Evolutionary conservation across 1,140 invertebrate genomes (phyloP).

Genomic region (Papilio xuthus): DNA sequence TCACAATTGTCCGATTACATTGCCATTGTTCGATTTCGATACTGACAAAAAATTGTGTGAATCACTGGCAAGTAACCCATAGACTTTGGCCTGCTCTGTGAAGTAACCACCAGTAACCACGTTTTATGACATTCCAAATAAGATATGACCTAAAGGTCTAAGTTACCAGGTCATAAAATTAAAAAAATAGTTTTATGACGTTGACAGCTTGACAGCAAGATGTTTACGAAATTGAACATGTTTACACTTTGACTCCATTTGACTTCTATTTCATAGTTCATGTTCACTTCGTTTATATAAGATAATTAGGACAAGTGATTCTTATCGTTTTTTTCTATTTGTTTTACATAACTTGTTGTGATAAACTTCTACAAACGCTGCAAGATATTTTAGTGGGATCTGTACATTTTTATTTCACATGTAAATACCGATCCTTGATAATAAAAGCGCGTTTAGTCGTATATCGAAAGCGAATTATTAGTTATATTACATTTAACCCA

Average conservation of each 20-base stretch:
- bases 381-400: not conserved
- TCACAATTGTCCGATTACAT: no score
- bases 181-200: no score
- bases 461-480: not conserved
- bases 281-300: constrained; percentile 27
- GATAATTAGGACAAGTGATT: constrained; percentile 29
- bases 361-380: not conserved
- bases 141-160: no score
- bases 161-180: no score
- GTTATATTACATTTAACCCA: constrained; percentile 1
- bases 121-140: no score
- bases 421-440: not conserved
- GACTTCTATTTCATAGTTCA: not conserved
- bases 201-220: constrained; percentile 11
- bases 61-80: no score
- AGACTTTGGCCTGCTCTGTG: no score
- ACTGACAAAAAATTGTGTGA: not conserved
- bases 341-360: constrained; percentile 23
- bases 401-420: not conserved
- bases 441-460: not conserved
- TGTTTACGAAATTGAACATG: constrained; percentile 7
- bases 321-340: constrained; percentile 33
- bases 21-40: not conserved
- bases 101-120: no score
- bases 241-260: constrained; percentile 8